Percentiles rank a stretch among this genome's conserved stretches.
Evolutionary conservation across 2,888 invertebrate species (phyloP).

Genomic region (Congeria kusceri): DNA sequence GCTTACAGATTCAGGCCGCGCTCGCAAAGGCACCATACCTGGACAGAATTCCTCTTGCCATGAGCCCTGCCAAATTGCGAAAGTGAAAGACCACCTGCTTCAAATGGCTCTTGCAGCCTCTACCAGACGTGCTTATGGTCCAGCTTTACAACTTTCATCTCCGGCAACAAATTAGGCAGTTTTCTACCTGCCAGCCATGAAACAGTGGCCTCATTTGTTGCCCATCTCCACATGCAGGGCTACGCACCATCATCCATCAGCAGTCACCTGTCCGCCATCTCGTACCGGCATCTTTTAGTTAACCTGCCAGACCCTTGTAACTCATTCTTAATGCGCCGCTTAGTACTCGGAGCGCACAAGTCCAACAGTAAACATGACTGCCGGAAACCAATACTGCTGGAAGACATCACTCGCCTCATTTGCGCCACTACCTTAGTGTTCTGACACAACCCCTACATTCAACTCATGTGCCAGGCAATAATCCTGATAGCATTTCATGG

Average conservation of each 20-base stretch:
- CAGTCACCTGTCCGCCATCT: conserved; percentile 39
- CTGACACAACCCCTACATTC: conserved; percentile 4
- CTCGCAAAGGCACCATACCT: conserved; percentile 25
- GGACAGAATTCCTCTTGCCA: conserved; percentile 1
- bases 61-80: conserved; percentile 15
- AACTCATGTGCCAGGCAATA: conserved; percentile 10
- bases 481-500: conserved; percentile 31
- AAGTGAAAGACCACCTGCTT: not conserved
- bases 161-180: too few species aligned
- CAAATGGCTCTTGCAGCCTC: conserved; percentile 1
- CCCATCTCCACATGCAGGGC: not conserved
- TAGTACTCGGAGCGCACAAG: conserved; percentile 26
- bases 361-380: not conserved
- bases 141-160: not conserved
- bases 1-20: conserved; percentile 34
- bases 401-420: not conserved
- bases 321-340: conserved; percentile 3
- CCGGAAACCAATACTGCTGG: not conserved
- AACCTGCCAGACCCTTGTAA: conserved; percentile 14
- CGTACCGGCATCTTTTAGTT: conserved; percentile 22
- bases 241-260: conserved; percentile 24
- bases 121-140: conserved; percentile 5
- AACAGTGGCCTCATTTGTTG: conserved; percentile 24
- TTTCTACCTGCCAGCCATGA: conserved; percentile 11
- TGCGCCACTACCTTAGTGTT: not conserved